Evolutionary conservation across 2,888 invertebrate genomes (phyloP).

Genomic region (Plebejus argus): DNA sequence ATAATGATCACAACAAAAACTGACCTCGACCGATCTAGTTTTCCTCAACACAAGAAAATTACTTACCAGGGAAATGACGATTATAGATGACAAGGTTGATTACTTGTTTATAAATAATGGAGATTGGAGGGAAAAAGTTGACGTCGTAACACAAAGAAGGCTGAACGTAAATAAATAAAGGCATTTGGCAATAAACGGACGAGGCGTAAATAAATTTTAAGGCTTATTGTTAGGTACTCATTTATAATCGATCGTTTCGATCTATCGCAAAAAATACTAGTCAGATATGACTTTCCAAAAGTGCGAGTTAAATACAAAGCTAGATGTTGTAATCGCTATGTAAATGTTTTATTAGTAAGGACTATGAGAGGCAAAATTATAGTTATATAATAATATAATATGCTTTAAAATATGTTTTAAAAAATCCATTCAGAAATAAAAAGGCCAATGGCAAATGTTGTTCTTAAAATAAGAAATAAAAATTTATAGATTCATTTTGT

Average conservation of each 20-base stretch:
- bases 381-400: too few relatives aligned
- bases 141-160: background rate
- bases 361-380: too few relatives aligned
- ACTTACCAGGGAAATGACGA: conserved; percentile 9
- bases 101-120: conserved; percentile 1
- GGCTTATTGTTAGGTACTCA: too few relatives aligned
- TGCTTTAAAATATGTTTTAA: too few relatives aligned
- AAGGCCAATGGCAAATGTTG: background rate
- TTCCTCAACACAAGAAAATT: conserved; percentile 15
- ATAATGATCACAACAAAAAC: background rate
- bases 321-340: too few relatives aligned
- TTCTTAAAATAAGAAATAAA: background rate
- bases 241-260: too few relatives aligned
- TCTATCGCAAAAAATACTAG: too few relatives aligned
- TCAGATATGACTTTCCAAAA: too few relatives aligned
- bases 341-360: too few relatives aligned
- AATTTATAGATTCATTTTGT: background rate
- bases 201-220: background rate
- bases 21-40: conserved; percentile 13
- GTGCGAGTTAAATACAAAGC: too few relatives aligned
- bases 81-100: conserved; percentile 4
- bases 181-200: background rate
- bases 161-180: background rate
- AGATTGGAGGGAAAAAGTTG: background rate
- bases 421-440: background rate